Base-by-base conservation (phyloP, 2,888 invertebrate genomes). In the Agonopterix alstromeriana region DNA sequence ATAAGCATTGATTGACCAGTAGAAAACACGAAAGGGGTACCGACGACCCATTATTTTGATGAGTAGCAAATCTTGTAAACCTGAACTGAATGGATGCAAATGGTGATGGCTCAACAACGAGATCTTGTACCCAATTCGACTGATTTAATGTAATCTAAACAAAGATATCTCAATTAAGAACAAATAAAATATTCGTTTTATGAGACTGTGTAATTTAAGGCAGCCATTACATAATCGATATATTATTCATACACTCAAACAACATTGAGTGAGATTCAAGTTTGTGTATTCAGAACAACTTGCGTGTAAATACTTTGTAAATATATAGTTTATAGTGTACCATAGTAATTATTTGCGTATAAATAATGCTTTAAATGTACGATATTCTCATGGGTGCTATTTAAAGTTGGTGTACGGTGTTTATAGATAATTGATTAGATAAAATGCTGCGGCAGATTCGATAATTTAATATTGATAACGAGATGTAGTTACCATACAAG, bases 331-430 rank as follows among this genome's bases (percentile, higher is more conserved):
- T 27, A 27, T 27, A 27, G 27, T 27, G 27, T 27, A 27, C 27
- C 5, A 27, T 27, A 27, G 27, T 56, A 61, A 54, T 61, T 64
- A 62, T 27, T 27, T 65, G 68, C 72, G 61, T 76, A 73, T 73
- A 76, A 69, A 42, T 42, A 69, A 77, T 61, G 85, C 85, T 84
- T 84, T 85, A 78, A 77, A 67, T 81, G 80, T 85, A 80, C 71
- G 72, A 77, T 82, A 82, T 81, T 80, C 70, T 78, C 72, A 86
- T 81, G 86, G 87, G 87, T 87, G 87, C 87, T 87, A 87, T 84
- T 82, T 82, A 81, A 77, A 60, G 73, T 77, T 72, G 86, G 84
- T 85, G 81, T 76, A 76, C 62, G 86, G 85, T 86, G 64, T 73
- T 75, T 65, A 66, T 73, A 65, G 5, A 67, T 51, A 53, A 56